Conservation (phyloP, 1,140 invertebrate genomes). For the Drosophila ercepeae region DNA sequence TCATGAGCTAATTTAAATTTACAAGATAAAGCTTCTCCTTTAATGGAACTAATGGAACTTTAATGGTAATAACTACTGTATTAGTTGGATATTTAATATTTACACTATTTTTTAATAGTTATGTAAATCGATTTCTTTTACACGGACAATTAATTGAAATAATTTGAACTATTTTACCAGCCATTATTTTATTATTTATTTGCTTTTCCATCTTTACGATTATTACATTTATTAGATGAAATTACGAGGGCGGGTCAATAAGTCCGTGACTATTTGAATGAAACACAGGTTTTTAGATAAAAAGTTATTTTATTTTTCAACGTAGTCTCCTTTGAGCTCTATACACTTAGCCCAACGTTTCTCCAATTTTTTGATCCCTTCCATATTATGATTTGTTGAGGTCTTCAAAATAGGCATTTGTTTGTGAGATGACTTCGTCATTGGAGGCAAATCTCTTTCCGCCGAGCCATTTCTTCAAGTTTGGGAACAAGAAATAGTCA, state of each 20-base stretch:
- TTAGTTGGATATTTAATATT: conserved; percentile 86
- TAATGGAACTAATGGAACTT: conserved; percentile 87
- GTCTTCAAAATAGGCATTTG: too few species aligned
- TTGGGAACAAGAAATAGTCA: too few species aligned
- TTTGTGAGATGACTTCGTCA: too few species aligned
- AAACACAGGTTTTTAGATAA: conserved; percentile 86
- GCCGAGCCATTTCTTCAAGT: too few species aligned
- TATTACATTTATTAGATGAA: conserved; percentile 88
- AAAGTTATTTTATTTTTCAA: too few species aligned
- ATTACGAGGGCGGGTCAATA: too few species aligned
- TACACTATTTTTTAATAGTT: conserved; percentile 84
- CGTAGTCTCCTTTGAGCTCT: too few species aligned
- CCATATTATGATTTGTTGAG: too few species aligned
- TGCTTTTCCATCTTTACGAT: conserved; percentile 87
- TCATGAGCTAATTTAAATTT: conserved; percentile 85
- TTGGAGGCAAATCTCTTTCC: too few species aligned
- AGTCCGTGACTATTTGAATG: too few species aligned
- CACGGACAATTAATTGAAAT: conserved; percentile 86
- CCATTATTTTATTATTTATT: conserved; percentile 87
- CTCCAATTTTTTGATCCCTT: too few species aligned
- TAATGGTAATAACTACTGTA: conserved; percentile 86
- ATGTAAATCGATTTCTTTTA: conserved; percentile 84
- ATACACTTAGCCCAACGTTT: too few species aligned
- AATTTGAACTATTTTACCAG: conserved; percentile 87
- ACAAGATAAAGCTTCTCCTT: conserved; percentile 85